Base-by-base conservation (phyloP, 1,140 invertebrate genomes). In the Galleria mellonella region DNA sequence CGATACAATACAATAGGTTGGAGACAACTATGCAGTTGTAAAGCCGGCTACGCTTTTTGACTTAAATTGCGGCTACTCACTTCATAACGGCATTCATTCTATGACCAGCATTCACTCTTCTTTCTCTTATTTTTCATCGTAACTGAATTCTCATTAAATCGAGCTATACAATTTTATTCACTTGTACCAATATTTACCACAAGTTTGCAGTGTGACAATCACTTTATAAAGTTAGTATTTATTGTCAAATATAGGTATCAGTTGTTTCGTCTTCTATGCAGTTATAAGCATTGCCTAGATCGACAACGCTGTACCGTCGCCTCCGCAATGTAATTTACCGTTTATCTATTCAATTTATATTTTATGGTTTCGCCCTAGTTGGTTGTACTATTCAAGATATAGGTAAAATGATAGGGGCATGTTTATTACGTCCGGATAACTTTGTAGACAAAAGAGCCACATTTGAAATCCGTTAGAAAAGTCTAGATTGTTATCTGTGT, bases 291-390 rank as follows among this genome's bases (percentile, higher is more conserved):
- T 23, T 23, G 17, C 17, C 17, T 23, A 40, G 38, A 11, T 8
- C 23, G 27, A 11, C 37, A 11, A 15, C 32, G 33, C 30, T 23
- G 33, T n/a, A 44, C 35, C 23, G 43, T 60, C 55, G 48, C 58
- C 53, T 67, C 54, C 47, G 53, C 55, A 57, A 45, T 62, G 55
- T 63, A 51, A 63, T 57, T 58, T 61, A 62, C 51, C 49, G 46
- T 51, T 57, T 63, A 72, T 72, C 63, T 72, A 76, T 81, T 77
- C 68, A 75, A 81, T 77, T 72, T 72, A 67, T 74, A 66, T 69
- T 72, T 75, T 74, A 74, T 70, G 61, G 59, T 51, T 66, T 55
- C 59, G 72, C 56, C 64, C 69, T 47, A 81, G 61, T 75, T 77
- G 44, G 32, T 23, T 44, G 33, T 40, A 43, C 42, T 40, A 51